Percentiles rank a stretch among this genome's conserved stretches.
phyloP scores from a whole-genome alignment of 1,140 invertebrate species.

The Caenorhabditis latens region DNA sequence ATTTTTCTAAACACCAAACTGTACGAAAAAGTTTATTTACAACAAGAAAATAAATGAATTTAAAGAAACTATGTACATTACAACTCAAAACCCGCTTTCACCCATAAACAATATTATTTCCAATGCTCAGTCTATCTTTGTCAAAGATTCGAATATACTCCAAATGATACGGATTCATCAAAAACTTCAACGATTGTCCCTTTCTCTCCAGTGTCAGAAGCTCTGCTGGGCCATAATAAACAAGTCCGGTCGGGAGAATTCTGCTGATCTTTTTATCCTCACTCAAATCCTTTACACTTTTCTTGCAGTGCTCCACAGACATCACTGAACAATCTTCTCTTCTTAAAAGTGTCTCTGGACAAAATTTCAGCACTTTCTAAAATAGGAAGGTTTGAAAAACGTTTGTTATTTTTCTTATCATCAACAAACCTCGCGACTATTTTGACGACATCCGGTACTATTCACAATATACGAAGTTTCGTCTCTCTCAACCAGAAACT shows the following conservation, averaged over 20 bases:
- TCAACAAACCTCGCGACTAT: neutral
- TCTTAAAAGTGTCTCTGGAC: neutral
- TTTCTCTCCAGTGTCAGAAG: neutral
- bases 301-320: neutral
- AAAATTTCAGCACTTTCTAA: neutral
- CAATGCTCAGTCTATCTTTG: neutral
- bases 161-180: neutral
- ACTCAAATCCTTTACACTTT: neutral
- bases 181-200: neutral
- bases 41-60: too few relatives aligned
- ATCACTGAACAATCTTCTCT: neutral
- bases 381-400: neutral
- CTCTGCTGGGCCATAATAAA: neutral
- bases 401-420: neutral
- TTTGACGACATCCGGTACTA: too few relatives aligned
- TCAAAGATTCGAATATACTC: neutral
- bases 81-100: neutral
- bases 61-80: too few relatives aligned
- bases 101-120: neutral
- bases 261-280: neutral
- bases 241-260: neutral
- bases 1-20: too few relatives aligned
- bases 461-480: neutral
- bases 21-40: too few relatives aligned
- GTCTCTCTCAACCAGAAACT: neutral